Percentiles rank a stretch among this genome's conserved stretches.
phyloP scores from a whole-genome alignment of 2,113 vertebrate genomes.

The Tonatia bakeri region DNA sequence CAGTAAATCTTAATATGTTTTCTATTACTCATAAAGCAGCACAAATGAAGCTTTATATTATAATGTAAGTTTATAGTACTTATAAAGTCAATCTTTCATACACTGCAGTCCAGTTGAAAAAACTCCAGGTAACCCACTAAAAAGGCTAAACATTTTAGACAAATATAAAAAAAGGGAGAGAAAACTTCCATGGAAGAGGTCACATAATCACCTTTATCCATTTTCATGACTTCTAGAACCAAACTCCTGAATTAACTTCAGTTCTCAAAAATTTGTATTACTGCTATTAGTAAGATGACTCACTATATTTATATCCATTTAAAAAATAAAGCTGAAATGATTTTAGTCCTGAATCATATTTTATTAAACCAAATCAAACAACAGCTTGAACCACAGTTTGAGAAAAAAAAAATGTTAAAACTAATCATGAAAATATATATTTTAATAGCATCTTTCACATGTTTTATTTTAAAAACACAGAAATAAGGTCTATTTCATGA shows the following conservation, averaged over 20 bases:
- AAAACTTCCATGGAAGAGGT: not conserved
- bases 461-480: not conserved
- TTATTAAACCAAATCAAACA: slow-evolving; percentile 41
- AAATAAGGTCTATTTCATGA: not conserved
- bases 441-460: not conserved
- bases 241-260: not conserved
- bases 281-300: not conserved
- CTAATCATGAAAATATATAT: not conserved
- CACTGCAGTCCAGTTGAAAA: not conserved
- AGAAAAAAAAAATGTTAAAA: slow-evolving; percentile 1
- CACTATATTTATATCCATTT: not conserved
- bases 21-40: not conserved
- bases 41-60: not conserved
- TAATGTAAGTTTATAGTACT: not conserved
- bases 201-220: not conserved
- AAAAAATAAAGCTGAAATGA: slow-evolving; percentile 13
- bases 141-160: not conserved
- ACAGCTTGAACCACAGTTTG: not conserved
- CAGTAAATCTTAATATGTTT: not conserved
- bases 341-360: not conserved
- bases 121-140: not conserved
- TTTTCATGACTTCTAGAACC: not conserved
- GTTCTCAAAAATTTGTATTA: not conserved
- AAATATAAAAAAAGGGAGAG: not conserved
- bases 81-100: not conserved